Base-by-base conservation (phyloP, 1,140 invertebrate species). In the Pseudomyrmex gracilis region DNA sequence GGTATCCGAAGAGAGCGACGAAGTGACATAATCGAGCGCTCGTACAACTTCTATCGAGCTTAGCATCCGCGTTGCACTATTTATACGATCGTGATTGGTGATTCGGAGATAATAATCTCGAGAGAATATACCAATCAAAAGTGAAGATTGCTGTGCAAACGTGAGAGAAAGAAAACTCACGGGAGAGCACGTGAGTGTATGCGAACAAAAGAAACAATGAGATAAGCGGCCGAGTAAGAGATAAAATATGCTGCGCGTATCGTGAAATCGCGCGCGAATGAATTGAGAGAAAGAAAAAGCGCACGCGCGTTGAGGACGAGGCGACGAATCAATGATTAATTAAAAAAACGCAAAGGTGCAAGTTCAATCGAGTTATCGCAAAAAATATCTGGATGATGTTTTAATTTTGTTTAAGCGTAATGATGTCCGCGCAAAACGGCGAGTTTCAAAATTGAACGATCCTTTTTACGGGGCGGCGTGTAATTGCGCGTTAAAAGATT, bases 31-130 rank as follows among this genome's bases (percentile, higher is more conserved):
- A 76, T 85, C 13, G 13, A 47, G 10, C n/a, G n/a, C 4, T 34
- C 80, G 1, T 13, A 10, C 24, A 24, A 51, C 34, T 45, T 67
- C 34, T 12, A 15, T 43, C 15, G 17, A 43, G 45, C 9, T 3
- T 53, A 51, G 10, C 4, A 13, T 49, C 53, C 22, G 20, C 0
- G 15, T 61, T 55, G 24, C 43, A 45, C 73, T 64, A 61, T 66
- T 86, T 89, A 89, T 83, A 89, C 13, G 34, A 71, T 47, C 22
- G 15, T 7, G 43, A 7, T 4, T 2, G 34, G 0, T n/a, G 15
- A 43, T 58, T 55, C 2, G 7, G 0, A 20, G 17, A 12, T 22
- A 71, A 76, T 55, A 12, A 22, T 57, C 34, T n/a, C 9, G 24
- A 60, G 22, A 58, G 70, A 45, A 17, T 2, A 17, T 17, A 13